phyloP scores from a whole-genome alignment of 2,113 vertebrate genomes.

The Lampris incognitus region DNA sequence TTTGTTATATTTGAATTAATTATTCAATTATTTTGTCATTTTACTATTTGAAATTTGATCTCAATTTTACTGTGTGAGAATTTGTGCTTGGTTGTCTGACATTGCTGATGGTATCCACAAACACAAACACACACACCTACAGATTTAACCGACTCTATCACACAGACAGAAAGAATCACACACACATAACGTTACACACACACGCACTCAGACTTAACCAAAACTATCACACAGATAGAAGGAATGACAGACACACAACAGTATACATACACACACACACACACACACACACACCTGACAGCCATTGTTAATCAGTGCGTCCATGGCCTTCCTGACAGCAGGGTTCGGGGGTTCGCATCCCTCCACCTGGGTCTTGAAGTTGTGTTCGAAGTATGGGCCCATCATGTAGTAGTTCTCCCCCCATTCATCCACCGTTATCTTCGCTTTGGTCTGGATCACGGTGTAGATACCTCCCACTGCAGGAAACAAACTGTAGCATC shows the following conservation, averaged over 20 bases:
- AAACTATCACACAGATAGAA: no score
- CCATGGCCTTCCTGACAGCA: slow-evolving; percentile 86
- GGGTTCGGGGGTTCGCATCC: slow-evolving; percentile 85
- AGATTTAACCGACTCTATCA: no score
- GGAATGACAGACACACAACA: background rate
- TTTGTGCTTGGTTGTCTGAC: no score
- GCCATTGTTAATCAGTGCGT: slow-evolving; percentile 86
- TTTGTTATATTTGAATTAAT: no score
- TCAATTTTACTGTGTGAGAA: no score
- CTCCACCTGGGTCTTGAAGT: slow-evolving; percentile 96
- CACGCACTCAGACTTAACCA: no score
- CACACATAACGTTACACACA: no score
- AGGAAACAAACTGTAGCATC: slow-evolving; percentile 34
- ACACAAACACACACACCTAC: no score
- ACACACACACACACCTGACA: slow-evolving; percentile 86
- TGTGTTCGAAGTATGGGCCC: slow-evolving; percentile 95
- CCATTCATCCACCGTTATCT: slow-evolving; percentile 93
- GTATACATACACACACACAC: background rate
- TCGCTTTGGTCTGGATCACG: slow-evolving; percentile 98
- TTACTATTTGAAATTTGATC: no score
- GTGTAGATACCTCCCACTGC: slow-evolving; percentile 98
- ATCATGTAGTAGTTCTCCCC: slow-evolving; percentile 96
- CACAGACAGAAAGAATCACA: no score
- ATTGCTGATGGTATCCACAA: no score
- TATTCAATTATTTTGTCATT: no score